Evolutionary conservation across 2,888 invertebrate genomes (phyloP), one percentile per base, ranked within the genome.

Genomic region (Toxonevra muliebris): DNA sequence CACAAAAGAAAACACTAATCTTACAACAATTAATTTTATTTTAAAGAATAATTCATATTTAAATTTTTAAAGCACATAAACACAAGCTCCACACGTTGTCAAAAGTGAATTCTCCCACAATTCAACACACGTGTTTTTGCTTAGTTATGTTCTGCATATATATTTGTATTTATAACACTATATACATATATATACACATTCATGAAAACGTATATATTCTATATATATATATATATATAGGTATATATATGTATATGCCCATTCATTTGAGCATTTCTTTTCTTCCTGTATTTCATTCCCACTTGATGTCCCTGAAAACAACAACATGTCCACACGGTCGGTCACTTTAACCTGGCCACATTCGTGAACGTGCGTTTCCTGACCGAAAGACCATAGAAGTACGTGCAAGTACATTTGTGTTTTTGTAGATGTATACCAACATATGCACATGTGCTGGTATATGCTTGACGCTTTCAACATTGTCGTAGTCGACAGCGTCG

Each of bases 51-150:
- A 30, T 30, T 19, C 65, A 62, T 63, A 60, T 62, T 52, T 63
- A 70, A 64, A 65, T 42, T 53, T 64, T 15, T 58, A 60, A 69
- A 66, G 42, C 40, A 40, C 58, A 63, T n/a, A 55, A 55, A 61
- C 61, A 19, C 20, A 48, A 60, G 30, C 7, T 30, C 30, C 7
- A 30, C 30, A 30, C 30, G 30, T 7, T 30, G 30, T 30, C 30
- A 30, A 30, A 30, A 30, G 30, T 30, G 30, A 30, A 30, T 30
- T 30, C 2, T 30, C 30, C 30, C 30, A 4, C 30, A 30, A 30
- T 2, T 30, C 30, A 30, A 7, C 30, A 30, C 30, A 30, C 30
- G 30, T 30, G 30, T 7, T 30, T 30, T 30, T 30, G 30, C 30
- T 30, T 30, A 30, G 30, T 30, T 30, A 7, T 30, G 7, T 30